These are phyloP conservation scores for Triplophysa tibetana DNA, from an alignment of 2,113 vertebrate genomes.

Conservation along the genomic window DNA sequence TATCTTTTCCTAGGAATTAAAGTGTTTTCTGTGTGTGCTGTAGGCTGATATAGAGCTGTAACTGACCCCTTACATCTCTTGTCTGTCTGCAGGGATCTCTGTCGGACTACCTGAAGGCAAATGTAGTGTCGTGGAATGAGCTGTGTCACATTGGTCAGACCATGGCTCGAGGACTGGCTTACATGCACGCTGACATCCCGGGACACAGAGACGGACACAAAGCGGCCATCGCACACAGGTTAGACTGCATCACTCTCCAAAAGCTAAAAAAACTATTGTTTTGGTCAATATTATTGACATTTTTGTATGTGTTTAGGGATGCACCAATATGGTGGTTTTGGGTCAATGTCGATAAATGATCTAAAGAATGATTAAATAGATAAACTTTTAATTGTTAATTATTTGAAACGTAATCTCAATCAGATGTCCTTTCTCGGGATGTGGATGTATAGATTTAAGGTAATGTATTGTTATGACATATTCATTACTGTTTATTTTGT, in stretches of 20 bases:
- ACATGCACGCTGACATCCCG: conserved; percentile 95
- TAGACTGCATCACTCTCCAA: not conserved
- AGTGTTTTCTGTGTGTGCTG: not conserved
- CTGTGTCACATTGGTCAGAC: conserved; percentile 93
- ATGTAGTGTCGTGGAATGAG: conserved; percentile 95
- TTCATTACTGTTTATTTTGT: not conserved
- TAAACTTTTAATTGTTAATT: no score
- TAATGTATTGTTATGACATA: no score
- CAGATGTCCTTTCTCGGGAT: no score
- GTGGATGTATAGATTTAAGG: no score
- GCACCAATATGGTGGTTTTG: no score
- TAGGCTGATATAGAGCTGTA: not conserved
- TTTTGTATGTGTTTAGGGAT: no score
- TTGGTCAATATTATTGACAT: no score
- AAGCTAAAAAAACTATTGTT: no score
- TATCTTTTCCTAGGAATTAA: not conserved
- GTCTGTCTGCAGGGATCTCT: conserved; percentile 83
- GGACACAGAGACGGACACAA: conserved; percentile 97
- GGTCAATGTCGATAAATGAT: no score
- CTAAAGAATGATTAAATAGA: no score
- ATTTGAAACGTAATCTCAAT: no score
- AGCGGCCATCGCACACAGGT: conserved; percentile 96
- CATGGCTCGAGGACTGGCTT: conserved; percentile 90
- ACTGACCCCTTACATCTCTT: not conserved
- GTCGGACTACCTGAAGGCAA: conserved; percentile 96